Conservation (phyloP, 2,888 invertebrate species). For the Periphyllus acericola region DNA sequence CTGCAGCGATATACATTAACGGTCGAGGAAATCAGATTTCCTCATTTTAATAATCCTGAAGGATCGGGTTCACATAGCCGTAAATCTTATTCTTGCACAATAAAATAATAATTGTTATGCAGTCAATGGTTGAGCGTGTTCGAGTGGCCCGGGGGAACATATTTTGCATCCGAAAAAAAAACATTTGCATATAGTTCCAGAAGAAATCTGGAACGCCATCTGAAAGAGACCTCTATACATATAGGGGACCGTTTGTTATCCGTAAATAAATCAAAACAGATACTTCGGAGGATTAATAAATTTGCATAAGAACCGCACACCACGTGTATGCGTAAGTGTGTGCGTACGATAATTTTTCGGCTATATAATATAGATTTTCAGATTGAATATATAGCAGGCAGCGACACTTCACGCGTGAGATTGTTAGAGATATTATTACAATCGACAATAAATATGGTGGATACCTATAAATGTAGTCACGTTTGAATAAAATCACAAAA, state of each 20-base stretch:
- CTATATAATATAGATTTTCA: conserved; percentile 49
- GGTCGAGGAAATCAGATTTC: conserved; percentile 61
- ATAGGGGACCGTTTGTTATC: conserved; percentile 60
- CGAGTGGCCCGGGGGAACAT: conserved; percentile 61
- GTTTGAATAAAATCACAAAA: no score
- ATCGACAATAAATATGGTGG: no score
- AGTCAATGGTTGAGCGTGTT: conserved; percentile 58
- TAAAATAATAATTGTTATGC: conserved; percentile 60
- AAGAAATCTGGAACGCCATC: conserved; percentile 55
- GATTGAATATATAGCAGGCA: background rate
- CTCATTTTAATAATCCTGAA: conserved; percentile 62
- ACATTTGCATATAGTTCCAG: conserved; percentile 60
- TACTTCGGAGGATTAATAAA: conserved; percentile 61
- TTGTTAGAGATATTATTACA: no score
- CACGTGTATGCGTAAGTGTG: background rate
- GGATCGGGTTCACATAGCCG: conserved; percentile 62
- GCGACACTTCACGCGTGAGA: background rate
- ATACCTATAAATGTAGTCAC: no score
- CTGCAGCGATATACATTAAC: conserved; percentile 39
- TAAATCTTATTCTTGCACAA: conserved; percentile 60
- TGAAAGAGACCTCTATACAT: conserved; percentile 14
- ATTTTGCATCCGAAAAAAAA: conserved; percentile 57
- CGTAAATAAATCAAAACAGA: conserved; percentile 62
- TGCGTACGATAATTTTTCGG: conserved; percentile 41
- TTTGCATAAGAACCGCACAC: conserved; percentile 57